These are phyloP conservation scores for Acleris laterana DNA, from an alignment of 2,888 invertebrate species.

Conservation along the genomic window DNA sequence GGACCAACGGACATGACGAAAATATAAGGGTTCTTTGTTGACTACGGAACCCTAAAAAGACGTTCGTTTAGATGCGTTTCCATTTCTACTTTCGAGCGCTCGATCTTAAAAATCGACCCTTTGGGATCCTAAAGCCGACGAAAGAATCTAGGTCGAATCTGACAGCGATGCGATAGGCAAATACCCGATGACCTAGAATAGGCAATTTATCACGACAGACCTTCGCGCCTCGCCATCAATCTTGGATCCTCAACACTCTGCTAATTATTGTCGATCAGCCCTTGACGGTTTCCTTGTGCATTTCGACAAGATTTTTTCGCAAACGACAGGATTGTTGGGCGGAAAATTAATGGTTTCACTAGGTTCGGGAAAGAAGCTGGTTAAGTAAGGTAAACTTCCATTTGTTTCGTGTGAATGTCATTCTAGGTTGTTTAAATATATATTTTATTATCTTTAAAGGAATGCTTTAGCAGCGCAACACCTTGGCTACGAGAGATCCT, in stretches of 20 bases:
- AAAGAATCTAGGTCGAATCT: conserved; percentile 64
- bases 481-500: no score
- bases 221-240: conserved; percentile 79
- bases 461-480: no score
- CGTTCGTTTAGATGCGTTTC: no score
- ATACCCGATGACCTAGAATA: conserved; percentile 82
- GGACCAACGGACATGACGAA: no score
- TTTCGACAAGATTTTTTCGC: conserved; percentile 30
- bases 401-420: no score
- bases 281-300: conserved; percentile 30
- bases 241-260: conserved; percentile 58
- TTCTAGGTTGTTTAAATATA: no score
- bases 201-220: conserved; percentile 82
- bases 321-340: conserved; percentile 5
- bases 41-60: no score
- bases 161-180: conserved; percentile 75
- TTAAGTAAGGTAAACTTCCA: background rate
- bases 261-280: conserved; percentile 38
- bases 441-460: no score
- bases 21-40: no score
- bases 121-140: conserved; percentile 43
- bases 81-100: no score
- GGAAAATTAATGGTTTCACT: conserved; percentile 5
- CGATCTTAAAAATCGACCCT: no score
- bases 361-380: background rate